Percentiles rank a stretch among this genome's conserved stretches.
These are phyloP conservation scores for Nomada fucata DNA, from an alignment of 2,888 invertebrate genomes.

Conservation along the genomic window DNA sequence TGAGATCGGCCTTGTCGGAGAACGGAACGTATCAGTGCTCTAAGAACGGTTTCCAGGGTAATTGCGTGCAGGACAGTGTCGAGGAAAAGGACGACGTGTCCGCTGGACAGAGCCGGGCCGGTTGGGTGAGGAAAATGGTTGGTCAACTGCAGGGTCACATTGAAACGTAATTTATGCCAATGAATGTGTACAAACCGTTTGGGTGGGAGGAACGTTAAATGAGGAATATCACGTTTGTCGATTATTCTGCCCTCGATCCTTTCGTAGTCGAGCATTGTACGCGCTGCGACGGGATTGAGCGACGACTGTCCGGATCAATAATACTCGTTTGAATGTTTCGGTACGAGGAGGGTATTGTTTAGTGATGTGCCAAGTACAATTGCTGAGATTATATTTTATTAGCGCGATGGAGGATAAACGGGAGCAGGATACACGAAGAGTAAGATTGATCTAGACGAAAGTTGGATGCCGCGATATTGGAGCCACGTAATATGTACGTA, in stretches of 20 bases:
- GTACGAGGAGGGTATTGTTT: not conserved
- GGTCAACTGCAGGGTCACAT: constrained; percentile 81
- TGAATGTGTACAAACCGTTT: constrained; percentile 55
- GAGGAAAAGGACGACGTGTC: constrained; percentile 80
- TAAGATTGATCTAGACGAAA: constrained; percentile 41
- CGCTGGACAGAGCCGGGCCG: constrained; percentile 82
- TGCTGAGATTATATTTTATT: constrained; percentile 52
- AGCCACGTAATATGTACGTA: constrained; percentile 37
- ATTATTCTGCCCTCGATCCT: constrained; percentile 6
- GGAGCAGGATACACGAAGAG: constrained; percentile 4
- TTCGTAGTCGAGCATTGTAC: constrained; percentile 1
- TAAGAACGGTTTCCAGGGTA: constrained; percentile 9
- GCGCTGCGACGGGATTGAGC: constrained; percentile 18
- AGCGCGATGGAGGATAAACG: not conserved
- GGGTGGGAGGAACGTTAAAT: not conserved
- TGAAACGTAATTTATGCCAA: constrained; percentile 75
- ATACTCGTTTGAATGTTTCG: constrained; percentile 3
- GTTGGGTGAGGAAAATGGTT: constrained; percentile 83
- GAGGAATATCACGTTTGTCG: constrained; percentile 35
- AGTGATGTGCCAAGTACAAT: constrained; percentile 41
- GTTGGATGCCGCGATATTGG: not conserved
- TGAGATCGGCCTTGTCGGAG: constrained; percentile 7
- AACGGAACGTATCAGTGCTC: constrained; percentile 20
- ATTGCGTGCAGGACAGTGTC: constrained; percentile 1
- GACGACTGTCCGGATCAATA: constrained; percentile 28